These are phyloP conservation scores for Muscicapa striata DNA, from an alignment of 2,797 vertebrate species.

Conservation along the genomic window DNA sequence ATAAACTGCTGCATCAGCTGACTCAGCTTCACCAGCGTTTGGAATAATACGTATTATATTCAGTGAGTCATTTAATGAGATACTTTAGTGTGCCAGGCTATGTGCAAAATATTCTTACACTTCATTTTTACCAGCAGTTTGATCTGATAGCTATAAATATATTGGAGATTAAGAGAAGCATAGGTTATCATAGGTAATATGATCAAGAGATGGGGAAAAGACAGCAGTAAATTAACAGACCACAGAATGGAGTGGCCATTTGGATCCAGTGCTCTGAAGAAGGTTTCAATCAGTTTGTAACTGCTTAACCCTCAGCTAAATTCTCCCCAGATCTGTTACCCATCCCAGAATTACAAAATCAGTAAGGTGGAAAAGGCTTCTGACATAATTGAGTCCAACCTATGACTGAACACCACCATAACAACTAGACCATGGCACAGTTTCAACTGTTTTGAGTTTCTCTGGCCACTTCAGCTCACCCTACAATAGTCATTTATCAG, in stretches of 20 bases:
- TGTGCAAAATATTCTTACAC: conserved; percentile 24
- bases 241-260: background rate
- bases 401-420: background rate
- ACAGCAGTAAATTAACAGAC: background rate
- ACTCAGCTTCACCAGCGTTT: conserved; percentile 19
- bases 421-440: background rate
- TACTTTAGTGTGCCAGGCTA: background rate
- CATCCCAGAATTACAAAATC: background rate
- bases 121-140: conserved; percentile 5
- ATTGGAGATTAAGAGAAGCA: background rate
- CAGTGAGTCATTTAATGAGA: conserved; percentile 33
- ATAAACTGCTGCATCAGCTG: conserved; percentile 33
- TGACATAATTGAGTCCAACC: background rate
- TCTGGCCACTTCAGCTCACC: background rate
- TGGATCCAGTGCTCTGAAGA: background rate
- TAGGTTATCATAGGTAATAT: background rate
- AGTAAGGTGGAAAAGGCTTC: background rate
- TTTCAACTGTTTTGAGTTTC: background rate
- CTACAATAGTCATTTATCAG: background rate
- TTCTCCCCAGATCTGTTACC: background rate
- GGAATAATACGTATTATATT: conserved; percentile 28
- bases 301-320: background rate
- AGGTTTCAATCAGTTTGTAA: background rate
- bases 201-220: background rate
- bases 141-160: conserved; percentile 3